Percentiles rank a stretch among this genome's conserved stretches.
These are phyloP conservation scores for Ctenomys sociabilis DNA, from an alignment of 2,113 vertebrate species.

Conservation along the genomic window DNA sequence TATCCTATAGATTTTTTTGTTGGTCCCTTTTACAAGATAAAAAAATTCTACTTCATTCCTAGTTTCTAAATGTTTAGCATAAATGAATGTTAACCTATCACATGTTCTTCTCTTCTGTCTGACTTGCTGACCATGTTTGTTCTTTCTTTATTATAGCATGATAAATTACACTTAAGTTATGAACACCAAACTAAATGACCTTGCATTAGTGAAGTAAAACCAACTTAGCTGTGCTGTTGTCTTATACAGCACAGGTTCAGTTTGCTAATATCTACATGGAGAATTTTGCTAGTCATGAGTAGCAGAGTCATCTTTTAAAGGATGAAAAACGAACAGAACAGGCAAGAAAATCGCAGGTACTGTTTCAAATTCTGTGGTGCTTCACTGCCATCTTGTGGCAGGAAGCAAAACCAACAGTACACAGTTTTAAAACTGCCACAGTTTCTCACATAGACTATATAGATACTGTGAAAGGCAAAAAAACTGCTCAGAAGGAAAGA, in stretches of 20 bases:
- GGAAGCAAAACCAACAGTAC: conserved; percentile 56
- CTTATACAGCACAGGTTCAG: not conserved
- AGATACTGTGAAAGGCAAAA: too few species aligned
- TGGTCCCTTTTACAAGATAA: not conserved
- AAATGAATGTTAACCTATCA: conserved; percentile 37
- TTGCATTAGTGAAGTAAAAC: conserved; percentile 46
- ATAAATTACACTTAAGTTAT: conserved; percentile 11
- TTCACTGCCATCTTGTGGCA: conserved; percentile 87
- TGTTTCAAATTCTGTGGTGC: conserved; percentile 60
- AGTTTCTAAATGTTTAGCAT: conserved; percentile 16
- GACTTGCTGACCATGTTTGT: not conserved
- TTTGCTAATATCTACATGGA: conserved; percentile 40
- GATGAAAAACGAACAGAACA: conserved; percentile 35
- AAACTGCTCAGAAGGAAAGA: too few species aligned
- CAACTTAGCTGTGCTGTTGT: conserved; percentile 8
- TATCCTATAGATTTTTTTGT: conserved; percentile 12
- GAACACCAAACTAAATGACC: not conserved
- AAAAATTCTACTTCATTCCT: conserved; percentile 27
- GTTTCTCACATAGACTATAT: conserved; percentile 61
- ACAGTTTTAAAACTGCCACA: not conserved
- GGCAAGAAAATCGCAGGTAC: conserved; percentile 3
- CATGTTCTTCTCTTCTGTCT: not conserved
- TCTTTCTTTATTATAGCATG: not conserved
- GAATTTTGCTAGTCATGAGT: conserved; percentile 29
- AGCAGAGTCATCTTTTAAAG: conserved; percentile 42